phyloP scores from a whole-genome alignment of 2,888 invertebrate species.

The Linyphia triangularis region DNA sequence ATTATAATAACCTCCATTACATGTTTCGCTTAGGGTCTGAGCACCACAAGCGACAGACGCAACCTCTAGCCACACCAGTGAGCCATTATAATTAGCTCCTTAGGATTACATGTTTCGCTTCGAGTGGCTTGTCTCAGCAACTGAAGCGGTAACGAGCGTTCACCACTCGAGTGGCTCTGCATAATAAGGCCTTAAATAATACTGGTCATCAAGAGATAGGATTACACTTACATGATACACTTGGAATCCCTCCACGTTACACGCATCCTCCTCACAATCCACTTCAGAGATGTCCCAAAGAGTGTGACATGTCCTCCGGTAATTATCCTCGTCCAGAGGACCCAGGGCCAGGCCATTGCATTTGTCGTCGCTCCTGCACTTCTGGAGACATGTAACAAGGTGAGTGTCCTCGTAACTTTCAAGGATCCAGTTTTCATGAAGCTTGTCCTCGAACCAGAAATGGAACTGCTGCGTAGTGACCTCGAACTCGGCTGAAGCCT shows the following conservation, averaged over 20 bases:
- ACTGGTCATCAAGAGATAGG: not conserved
- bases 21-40: too few relatives aligned
- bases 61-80: too few relatives aligned
- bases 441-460: constrained; percentile 48
- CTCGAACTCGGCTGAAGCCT: not conserved
- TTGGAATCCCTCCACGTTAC: constrained; percentile 30
- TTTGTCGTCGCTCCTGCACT: constrained; percentile 9
- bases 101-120: too few relatives aligned
- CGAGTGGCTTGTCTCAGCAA: too few relatives aligned
- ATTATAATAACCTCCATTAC: too few relatives aligned
- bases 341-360: constrained; percentile 42
- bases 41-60: too few relatives aligned
- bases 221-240: constrained; percentile 33
- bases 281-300: constrained; percentile 12
- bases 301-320: constrained; percentile 23
- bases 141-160: too few relatives aligned
- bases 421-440: constrained; percentile 49
- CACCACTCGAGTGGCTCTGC: not conserved
- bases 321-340: constrained; percentile 6
- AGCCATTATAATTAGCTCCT: too few relatives aligned
- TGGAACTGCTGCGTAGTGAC: constrained; percentile 12
- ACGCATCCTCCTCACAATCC: constrained; percentile 32
- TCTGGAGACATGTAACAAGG: constrained; percentile 38
- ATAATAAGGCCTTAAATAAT: too few relatives aligned
- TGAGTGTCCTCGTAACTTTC: constrained; percentile 16